phyloP scores from a whole-genome alignment of 2,113 vertebrate genomes.

The Pavo muticus region DNA sequence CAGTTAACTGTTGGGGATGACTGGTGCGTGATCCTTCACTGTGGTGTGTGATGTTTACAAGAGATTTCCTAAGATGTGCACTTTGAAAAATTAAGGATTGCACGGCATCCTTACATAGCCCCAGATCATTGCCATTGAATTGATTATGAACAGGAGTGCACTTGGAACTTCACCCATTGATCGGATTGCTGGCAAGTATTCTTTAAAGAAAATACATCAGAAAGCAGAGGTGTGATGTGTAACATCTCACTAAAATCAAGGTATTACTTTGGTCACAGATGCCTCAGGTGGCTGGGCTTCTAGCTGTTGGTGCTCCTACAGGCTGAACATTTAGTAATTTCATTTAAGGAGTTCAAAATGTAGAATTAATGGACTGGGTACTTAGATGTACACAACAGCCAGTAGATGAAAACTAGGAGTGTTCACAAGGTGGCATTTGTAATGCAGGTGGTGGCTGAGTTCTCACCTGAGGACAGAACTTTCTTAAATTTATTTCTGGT shows the following conservation, averaged over 20 bases:
- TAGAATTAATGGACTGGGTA: not conserved
- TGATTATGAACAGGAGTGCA: not conserved
- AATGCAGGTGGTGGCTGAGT: not conserved
- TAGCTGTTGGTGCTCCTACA: not conserved
- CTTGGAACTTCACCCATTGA: not conserved
- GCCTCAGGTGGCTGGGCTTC: not conserved
- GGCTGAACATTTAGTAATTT: not conserved
- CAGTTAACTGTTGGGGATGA: not conserved
- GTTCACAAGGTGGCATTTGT: not conserved
- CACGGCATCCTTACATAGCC: not conserved
- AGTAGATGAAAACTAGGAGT: not conserved
- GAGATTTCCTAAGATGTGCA: not conserved
- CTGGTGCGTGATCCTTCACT: not conserved
- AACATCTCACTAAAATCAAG: not conserved
- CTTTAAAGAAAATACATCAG: not conserved
- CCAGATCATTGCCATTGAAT: not conserved
- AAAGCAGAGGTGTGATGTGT: not conserved
- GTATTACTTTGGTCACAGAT: not conserved
- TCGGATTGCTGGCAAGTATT: not conserved
- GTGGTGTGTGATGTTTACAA: not conserved
- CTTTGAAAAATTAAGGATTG: not conserved
- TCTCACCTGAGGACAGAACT: not conserved
- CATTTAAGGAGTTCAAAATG: not conserved
- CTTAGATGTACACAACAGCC: not conserved
- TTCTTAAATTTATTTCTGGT: not conserved